Conservation (phyloP, 1,140 invertebrate species). For the Leptoteleia sp. region DNA sequence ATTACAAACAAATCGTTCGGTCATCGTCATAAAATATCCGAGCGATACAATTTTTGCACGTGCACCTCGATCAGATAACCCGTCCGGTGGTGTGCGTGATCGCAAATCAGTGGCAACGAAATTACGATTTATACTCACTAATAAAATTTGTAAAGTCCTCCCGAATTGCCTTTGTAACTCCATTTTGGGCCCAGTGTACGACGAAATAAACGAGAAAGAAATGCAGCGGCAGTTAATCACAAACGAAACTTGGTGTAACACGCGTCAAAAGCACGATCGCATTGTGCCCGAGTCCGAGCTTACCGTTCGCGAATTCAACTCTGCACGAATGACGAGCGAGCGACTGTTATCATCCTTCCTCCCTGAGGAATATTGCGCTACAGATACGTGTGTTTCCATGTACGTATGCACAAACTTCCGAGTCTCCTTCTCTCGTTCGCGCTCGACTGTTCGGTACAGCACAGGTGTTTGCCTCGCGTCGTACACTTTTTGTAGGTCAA, state of each 20-base stretch:
- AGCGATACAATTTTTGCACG: background rate
- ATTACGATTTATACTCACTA: slow-evolving; percentile 38
- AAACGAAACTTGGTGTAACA: background rate
- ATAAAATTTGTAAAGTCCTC: slow-evolving; percentile 25
- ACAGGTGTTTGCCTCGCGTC: slow-evolving; percentile 55
- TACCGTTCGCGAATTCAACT: slow-evolving; percentile 6
- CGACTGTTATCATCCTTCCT: too few species aligned
- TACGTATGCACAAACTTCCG: slow-evolving; percentile 44
- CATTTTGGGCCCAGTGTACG: slow-evolving; percentile 3
- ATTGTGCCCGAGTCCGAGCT: slow-evolving; percentile 20
- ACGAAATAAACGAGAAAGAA: background rate
- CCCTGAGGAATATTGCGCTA: too few species aligned
- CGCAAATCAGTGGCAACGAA: background rate
- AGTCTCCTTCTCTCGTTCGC: slow-evolving; percentile 35
- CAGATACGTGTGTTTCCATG: slow-evolving; percentile 8
- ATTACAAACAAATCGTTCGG: slow-evolving; percentile 29
- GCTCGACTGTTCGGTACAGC: slow-evolving; percentile 7
- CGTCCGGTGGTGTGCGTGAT: background rate
- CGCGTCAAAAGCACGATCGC: slow-evolving; percentile 33
- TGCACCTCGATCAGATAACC: slow-evolving; percentile 2
- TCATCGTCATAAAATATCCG: slow-evolving; percentile 10
- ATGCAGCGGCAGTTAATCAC: slow-evolving; percentile 14
- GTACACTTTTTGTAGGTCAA: slow-evolving; percentile 72
- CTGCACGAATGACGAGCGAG: too few species aligned
- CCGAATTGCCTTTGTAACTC: slow-evolving; percentile 7